Base-by-base conservation (phyloP, 2,888 invertebrate species). In the Eudemis profundana region DNA sequence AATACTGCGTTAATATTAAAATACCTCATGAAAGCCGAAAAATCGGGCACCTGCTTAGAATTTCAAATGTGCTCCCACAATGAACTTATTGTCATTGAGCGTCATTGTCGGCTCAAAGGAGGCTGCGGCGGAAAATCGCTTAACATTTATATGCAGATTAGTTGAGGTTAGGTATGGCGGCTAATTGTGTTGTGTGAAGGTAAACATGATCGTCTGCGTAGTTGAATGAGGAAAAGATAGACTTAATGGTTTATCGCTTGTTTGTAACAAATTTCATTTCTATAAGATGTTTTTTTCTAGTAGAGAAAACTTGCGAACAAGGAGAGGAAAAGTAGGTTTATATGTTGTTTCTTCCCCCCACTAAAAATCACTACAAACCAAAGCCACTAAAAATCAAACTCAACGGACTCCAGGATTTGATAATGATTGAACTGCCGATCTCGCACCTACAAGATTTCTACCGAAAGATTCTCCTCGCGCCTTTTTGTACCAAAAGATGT, bases 11-110 rank as follows among this genome's bases (percentile, higher is more conserved):
- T 27, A 54, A 49, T 59, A 51, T 61, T 33, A 51, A 61, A 61
- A 51, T 21, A 14, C 42, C 21, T 44, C 42, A 46, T 29, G 50
- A 51, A 50, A 51, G 19, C 54, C 54, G 61, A 61, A 66, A 61
- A 66, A 42, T 36, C 23, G 29, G 40, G n/a, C 29, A 33, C 33
- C 51, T 59, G 44, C 50, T 64, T 64, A 46, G 64, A 64, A 50
- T 64, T 64, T 57, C 51, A 64, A 64, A 64, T 64, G 50, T 27
- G 21, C 42, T 23, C 33, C 2, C 44, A 64, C 57, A 63, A 63
- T 49, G 33, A 21, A 44, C 19, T 36, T 51, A 64, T 64, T 64
- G 64, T 64, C 44, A 50, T 23, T 33, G 56, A 10, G 21, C 2
- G 44, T 59, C 50, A 51, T 51, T 59, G 57, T 64, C 10, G 4